A percentile compares a stretch with the other conserved stretches of the same genome.
These are phyloP conservation scores for Idris sp. DNA, from an alignment of 1,140 invertebrate species.

Conservation along the genomic window DNA sequence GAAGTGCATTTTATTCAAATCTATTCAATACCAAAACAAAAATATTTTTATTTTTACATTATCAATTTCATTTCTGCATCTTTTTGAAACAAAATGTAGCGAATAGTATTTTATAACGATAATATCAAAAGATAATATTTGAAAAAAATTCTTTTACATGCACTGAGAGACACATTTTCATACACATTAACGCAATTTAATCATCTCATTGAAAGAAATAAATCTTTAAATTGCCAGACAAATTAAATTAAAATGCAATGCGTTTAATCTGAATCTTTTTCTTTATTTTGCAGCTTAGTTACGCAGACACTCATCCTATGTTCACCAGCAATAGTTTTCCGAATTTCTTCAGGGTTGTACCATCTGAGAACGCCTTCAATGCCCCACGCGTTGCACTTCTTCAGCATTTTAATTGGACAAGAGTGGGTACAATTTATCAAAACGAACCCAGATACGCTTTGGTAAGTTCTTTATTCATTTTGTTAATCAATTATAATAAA, in stretches of 20 bases:
- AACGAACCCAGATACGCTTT: constrained; percentile 95
- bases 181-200: too few relatives aligned
- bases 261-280: constrained; percentile 58
- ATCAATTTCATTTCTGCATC: background rate
- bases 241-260: background rate
- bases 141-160: too few relatives aligned
- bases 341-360: constrained; percentile 97
- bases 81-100: too few relatives aligned
- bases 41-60: constrained; percentile 3
- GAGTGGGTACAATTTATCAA: constrained; percentile 98
- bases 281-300: constrained; percentile 93
- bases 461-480: constrained; percentile 79
- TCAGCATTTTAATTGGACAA: constrained; percentile 96
- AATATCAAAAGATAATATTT: too few relatives aligned
- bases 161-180: too few relatives aligned
- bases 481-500: constrained; percentile 26
- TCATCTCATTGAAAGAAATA: too few relatives aligned
- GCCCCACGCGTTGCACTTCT: constrained; percentile 92
- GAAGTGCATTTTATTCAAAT: constrained; percentile 32
- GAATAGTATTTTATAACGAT: too few relatives aligned
- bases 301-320: constrained; percentile 99
- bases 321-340: constrained; percentile 96
- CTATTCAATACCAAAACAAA: constrained; percentile 8
- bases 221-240: too few relatives aligned
- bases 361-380: constrained; percentile 97